These are phyloP conservation scores for Furnarius figulus DNA, from an alignment of 2,113 vertebrate species.

Conservation along the genomic window DNA sequence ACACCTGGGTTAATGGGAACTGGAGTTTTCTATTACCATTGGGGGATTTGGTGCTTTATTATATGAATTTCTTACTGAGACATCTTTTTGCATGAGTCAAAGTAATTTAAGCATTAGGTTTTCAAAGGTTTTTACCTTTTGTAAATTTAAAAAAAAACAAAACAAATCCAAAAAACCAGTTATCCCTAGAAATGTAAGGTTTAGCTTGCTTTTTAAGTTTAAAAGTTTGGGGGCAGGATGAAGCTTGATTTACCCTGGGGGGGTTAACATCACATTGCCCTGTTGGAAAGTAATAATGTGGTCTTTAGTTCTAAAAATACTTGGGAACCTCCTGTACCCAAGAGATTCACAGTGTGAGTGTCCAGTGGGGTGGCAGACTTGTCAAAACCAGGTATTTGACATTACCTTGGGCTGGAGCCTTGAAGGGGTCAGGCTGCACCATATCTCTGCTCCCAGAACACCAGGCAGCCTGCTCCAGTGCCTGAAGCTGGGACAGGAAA, in stretches of 20 bases:
- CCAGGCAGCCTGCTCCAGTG: neutral
- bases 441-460: neutral
- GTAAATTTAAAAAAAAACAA: neutral
- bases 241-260: neutral
- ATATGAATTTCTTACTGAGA: neutral
- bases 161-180: neutral
- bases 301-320: neutral
- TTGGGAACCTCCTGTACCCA: fast-evolving
- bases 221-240: neutral
- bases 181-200: neutral
- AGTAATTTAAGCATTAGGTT: neutral
- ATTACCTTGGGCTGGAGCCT: neutral
- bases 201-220: neutral
- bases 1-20: neutral
- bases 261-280: neutral
- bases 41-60: neutral
- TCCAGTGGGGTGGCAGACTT: neutral
- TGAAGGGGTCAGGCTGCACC: neutral
- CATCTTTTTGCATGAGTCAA: neutral
- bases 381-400: neutral
- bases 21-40: fast-evolving
- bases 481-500: neutral
- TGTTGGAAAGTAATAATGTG: neutral
- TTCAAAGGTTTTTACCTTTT: neutral
- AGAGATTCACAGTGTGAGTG: fast-evolving